phyloP scores from a whole-genome alignment of 2,113 vertebrate species.

The Neogobius melanostomus region DNA sequence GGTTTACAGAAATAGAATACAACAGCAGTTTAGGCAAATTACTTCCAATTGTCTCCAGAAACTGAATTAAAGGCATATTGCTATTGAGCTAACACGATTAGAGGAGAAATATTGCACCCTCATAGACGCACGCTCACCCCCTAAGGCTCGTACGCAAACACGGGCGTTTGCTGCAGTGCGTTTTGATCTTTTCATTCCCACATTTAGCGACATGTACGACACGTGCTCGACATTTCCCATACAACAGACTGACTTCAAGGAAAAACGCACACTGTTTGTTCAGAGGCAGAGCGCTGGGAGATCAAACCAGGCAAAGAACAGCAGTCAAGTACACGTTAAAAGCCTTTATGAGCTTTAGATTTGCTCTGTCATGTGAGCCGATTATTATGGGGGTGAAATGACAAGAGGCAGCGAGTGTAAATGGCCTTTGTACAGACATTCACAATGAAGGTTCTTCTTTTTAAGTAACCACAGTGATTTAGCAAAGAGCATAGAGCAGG shows the following conservation, averaged over 20 bases:
- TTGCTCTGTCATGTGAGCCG: too few relatives aligned
- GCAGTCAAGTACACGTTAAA: too few relatives aligned
- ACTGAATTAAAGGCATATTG: constrained; percentile 69
- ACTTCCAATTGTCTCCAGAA: constrained; percentile 64
- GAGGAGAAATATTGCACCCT: constrained; percentile 62
- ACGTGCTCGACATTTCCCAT: constrained; percentile 22
- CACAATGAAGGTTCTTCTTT: too few relatives aligned
- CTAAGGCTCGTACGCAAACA: constrained; percentile 46
- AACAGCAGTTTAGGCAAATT: constrained; percentile 64
- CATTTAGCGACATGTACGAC: constrained; percentile 33
- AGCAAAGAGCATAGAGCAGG: too few relatives aligned
- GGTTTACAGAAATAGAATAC: constrained; percentile 59
- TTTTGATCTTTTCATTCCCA: constrained; percentile 29
- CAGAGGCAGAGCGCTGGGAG: constrained; percentile 50
- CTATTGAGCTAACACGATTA: constrained; percentile 71
- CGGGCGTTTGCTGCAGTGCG: constrained; percentile 29
- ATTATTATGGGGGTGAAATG: too few relatives aligned
- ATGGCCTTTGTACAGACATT: too few relatives aligned
- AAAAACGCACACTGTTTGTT: constrained; percentile 18
- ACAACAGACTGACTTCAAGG: constrained; percentile 12
- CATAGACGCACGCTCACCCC: constrained; percentile 48
- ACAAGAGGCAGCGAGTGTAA: too few relatives aligned
- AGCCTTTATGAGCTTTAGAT: too few relatives aligned
- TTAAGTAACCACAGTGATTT: too few relatives aligned
- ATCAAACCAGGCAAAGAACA: neutral